Evolutionary conservation across 1,140 invertebrate species (phyloP), one percentile per base, ranked within the genome.

Genomic region (Bombus huntii): DNA sequence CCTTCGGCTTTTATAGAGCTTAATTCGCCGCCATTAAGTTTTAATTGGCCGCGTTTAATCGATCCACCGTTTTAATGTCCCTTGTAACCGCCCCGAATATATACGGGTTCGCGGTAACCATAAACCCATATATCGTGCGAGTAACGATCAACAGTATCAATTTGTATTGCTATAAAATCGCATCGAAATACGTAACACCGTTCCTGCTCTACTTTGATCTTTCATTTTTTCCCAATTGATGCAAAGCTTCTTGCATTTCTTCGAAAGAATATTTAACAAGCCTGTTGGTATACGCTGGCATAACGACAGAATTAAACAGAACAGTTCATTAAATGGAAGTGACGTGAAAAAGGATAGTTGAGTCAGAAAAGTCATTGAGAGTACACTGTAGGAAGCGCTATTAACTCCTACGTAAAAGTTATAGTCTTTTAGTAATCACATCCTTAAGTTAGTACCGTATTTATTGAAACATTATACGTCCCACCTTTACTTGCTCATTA

Each of bases 1-100:
- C 79, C 79, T 79, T 72, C 83, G 77, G 83, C 71, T 85, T 85
- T 81, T 81, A 85, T 85, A 59, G 84, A 75, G 79, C 79, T 85
- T 85, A 85, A 85, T 85, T 85, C 84, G 79, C 59, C 62, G 70
- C 79, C 71, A 85, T 81, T 85, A 85, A 74, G 79, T 81, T 85
- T 85, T 85, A 85, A 85, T 85, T 85, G 84, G 84, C 84, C 84
- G 71, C 84, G 84, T 74, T 85, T 81, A 85, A 85, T 85, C 84
- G 84, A 85, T 85, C 84, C 78, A 37, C 84, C 28, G 42, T 85
- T 85, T 81, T 85, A 85, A 85, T 85, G 84, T 68, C 70, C 47
- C 78, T 81, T 85, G 84, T 85, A 85, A 80, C 77, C 57, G 57
- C 37, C 34, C 25, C 53, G 83, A 80, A 80, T 85, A 72, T 85